Percentiles rank a stretch among this genome's conserved stretches.
phyloP scores from a whole-genome alignment of 2,797 vertebrate species.

The Diplodus sargus region DNA sequence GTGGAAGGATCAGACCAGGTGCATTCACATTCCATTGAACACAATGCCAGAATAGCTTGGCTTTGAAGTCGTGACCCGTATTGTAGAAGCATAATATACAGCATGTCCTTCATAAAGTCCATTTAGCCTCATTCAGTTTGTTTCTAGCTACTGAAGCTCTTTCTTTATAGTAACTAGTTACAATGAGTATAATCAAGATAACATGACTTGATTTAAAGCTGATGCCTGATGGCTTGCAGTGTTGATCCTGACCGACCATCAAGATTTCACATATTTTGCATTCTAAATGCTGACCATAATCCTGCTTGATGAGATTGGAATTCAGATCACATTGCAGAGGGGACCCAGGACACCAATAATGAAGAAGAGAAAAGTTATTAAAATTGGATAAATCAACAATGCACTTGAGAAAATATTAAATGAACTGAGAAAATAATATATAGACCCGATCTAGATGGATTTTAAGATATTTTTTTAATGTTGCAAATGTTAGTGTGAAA shows the following conservation, averaged over 20 bases:
- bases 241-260: not conserved
- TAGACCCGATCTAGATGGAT: not conserved
- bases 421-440: too few species aligned
- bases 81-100: not conserved
- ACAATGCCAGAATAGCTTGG: not conserved
- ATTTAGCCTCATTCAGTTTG: slow-evolving; percentile 19
- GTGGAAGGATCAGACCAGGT: slow-evolving; percentile 13
- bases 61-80: slow-evolving; percentile 33
- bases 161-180: not conserved
- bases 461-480: not conserved
- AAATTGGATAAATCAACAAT: not conserved
- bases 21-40: slow-evolving; percentile 42
- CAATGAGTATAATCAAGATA: not conserved
- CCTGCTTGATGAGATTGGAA: not conserved
- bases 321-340: not conserved
- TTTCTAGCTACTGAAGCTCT: not conserved
- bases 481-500: not conserved
- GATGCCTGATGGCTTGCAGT: not conserved
- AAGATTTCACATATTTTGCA: not conserved
- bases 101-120: slow-evolving; percentile 12
- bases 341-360: not conserved
- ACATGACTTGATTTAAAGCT: not conserved
- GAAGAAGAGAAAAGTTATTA: not conserved
- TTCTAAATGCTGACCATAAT: not conserved
- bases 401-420: too few species aligned